These are phyloP conservation scores for Lepidurus arcticus DNA, from an alignment of 1,140 invertebrate species.

Conservation along the genomic window DNA sequence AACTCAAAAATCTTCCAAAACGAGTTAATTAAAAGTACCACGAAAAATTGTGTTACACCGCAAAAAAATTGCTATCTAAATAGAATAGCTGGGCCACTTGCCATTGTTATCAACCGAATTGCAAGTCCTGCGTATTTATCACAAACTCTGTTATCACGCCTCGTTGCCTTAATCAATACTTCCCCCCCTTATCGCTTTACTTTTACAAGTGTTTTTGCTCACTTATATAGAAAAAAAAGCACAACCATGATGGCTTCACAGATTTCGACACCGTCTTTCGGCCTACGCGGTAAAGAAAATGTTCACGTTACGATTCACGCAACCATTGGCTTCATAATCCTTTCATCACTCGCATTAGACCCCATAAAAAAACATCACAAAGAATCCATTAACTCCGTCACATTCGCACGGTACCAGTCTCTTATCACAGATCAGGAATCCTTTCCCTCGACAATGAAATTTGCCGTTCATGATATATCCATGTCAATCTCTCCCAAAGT, in stretches of 20 bases:
- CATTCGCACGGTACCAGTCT: constrained; percentile 7
- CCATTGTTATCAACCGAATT: neutral
- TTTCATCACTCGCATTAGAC: too few relatives aligned
- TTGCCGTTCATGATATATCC: neutral
- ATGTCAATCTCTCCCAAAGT: constrained; percentile 3
- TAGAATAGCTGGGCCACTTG: neutral
- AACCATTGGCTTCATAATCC: neutral
- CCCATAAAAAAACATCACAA: neutral
- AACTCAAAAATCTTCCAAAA: neutral
- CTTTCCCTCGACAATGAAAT: neutral
- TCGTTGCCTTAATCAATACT: neutral
- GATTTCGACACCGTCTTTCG: neutral
- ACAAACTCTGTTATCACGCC: constrained; percentile 4
- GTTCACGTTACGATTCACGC: neutral
- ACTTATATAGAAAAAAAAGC: neutral
- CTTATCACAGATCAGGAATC: constrained; percentile 19
- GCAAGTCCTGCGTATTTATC: constrained; percentile 10
- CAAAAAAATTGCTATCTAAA: neutral
- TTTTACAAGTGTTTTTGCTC: constrained; percentile 1
- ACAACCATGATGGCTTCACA: constrained; percentile 11
- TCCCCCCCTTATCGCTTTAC: neutral
- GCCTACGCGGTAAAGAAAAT: neutral
- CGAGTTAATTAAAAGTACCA: neutral
- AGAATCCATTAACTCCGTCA: neutral
- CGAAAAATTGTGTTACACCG: neutral